A percentile compares a stretch with the other conserved stretches of the same genome.
These are phyloP conservation scores for sheep (Ovis aries) DNA, from an alignment of 2,113 vertebrate genomes.

Conservation along the genomic window DNA sequence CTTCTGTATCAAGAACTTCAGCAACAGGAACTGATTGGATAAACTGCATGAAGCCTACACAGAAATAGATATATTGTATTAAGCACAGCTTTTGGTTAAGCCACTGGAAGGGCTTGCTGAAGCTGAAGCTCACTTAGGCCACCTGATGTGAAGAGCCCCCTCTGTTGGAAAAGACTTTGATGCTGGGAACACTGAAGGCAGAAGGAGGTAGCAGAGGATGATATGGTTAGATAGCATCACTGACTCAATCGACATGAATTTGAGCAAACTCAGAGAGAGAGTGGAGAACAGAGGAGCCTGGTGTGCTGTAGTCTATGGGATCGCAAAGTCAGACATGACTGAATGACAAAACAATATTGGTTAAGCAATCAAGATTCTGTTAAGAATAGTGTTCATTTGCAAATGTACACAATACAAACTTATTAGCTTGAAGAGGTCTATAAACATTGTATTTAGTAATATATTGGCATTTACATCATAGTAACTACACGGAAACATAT, in stretches of 20 bases:
- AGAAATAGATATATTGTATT: neutral
- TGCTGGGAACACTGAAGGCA: neutral
- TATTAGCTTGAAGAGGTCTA: neutral
- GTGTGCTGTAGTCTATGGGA: neutral
- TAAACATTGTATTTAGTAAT: neutral
- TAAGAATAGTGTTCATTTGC: neutral
- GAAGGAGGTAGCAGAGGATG: neutral
- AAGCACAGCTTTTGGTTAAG: neutral
- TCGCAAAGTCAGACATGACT: neutral
- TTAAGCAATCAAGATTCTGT: neutral
- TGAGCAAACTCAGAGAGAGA: neutral
- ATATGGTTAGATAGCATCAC: neutral
- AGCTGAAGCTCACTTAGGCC: neutral
- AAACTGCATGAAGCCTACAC: constrained; percentile 97
- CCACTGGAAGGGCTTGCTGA: neutral
- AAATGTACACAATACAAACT: neutral
- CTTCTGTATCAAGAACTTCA: constrained; percentile 96
- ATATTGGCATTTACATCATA: neutral
- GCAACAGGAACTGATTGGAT: constrained; percentile 98
- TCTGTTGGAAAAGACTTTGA: neutral
- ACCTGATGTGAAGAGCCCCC: neutral
- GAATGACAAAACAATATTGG: neutral
- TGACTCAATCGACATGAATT: neutral
- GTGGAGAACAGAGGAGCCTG: neutral
- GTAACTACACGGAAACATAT: neutral